Conservation (phyloP, 2,797 vertebrate genomes). For the Aldrovandia affinis region DNA sequence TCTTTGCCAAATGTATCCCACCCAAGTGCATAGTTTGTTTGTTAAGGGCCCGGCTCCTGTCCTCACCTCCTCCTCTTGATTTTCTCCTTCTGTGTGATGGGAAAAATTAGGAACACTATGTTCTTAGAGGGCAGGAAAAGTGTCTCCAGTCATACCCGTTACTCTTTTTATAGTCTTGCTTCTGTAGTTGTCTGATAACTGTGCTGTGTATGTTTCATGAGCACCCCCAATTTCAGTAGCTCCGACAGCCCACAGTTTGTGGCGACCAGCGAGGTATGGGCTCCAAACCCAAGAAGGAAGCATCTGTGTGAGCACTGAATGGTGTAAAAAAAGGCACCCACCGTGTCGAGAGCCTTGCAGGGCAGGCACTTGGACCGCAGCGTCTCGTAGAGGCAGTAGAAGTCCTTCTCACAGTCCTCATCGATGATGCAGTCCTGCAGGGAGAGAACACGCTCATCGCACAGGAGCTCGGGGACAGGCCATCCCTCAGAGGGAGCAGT, state of each 20-base stretch:
- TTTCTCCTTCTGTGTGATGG: too few species aligned
- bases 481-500: not conserved
- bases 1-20: not conserved
- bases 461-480: not conserved
- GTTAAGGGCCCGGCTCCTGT: not conserved
- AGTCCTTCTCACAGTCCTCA: conserved; percentile 84
- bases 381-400: conserved; percentile 85
- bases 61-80: too few species aligned
- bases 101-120: not conserved
- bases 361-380: conserved; percentile 83
- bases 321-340: conserved; percentile 55
- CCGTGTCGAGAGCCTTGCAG: conserved; percentile 79
- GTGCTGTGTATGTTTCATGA: not conserved
- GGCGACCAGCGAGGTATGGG: not conserved
- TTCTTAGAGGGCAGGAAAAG: not conserved
- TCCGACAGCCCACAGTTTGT: not conserved
- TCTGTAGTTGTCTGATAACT: not conserved
- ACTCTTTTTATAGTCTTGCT: not conserved
- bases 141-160: not conserved
- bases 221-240: not conserved
- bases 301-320: not conserved
- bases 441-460: conserved; percentile 27
- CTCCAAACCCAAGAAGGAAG: not conserved
- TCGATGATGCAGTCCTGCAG: conserved; percentile 90
- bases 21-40: not conserved